Evolutionary conservation across 1,140 invertebrate genomes (phyloP).

Genomic region (Orchesella cincta): DNA sequence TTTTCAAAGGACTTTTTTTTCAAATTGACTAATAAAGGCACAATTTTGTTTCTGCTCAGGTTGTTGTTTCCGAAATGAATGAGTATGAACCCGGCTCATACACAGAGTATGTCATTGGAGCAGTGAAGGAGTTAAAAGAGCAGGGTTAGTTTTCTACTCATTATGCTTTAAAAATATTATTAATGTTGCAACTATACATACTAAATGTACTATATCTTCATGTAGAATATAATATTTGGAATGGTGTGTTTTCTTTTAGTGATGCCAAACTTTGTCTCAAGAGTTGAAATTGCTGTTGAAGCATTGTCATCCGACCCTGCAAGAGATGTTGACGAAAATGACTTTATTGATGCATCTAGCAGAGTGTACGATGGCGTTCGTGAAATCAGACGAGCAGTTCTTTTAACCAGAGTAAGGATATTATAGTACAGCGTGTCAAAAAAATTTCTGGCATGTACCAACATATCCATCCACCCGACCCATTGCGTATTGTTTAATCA

Average conservation of each 20-base stretch:
- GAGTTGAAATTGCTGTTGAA: slow-evolving; percentile 59
- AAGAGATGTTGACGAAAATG: slow-evolving; percentile 63
- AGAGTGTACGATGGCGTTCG: slow-evolving; percentile 67
- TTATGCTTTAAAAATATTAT: too few relatives aligned
- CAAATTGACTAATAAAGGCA: too few relatives aligned
- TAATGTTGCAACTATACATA: too few relatives aligned
- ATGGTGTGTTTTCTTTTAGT: too few relatives aligned
- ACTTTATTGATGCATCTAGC: slow-evolving; percentile 63
- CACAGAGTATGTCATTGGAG: slow-evolving; percentile 63
- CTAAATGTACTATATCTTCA: too few relatives aligned
- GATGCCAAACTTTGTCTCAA: slow-evolving; percentile 63
- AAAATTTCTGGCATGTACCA: neutral
- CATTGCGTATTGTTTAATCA: neutral
- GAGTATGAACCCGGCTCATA: slow-evolving; percentile 61
- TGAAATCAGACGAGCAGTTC: slow-evolving; percentile 65
- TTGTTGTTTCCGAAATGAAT: slow-evolving; percentile 66
- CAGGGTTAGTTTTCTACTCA: too few relatives aligned
- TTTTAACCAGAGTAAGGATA: slow-evolving; percentile 61
- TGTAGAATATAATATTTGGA: too few relatives aligned
- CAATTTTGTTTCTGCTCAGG: neutral
- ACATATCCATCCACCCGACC: neutral
- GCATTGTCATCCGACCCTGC: slow-evolving; percentile 56
- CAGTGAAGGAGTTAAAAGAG: slow-evolving; percentile 60
- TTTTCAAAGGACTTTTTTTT: too few relatives aligned
- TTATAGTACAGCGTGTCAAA: too few relatives aligned